Evolutionary conservation across 2,113 vertebrate genomes (phyloP).

Genomic region (Heterochromis multidens): DNA sequence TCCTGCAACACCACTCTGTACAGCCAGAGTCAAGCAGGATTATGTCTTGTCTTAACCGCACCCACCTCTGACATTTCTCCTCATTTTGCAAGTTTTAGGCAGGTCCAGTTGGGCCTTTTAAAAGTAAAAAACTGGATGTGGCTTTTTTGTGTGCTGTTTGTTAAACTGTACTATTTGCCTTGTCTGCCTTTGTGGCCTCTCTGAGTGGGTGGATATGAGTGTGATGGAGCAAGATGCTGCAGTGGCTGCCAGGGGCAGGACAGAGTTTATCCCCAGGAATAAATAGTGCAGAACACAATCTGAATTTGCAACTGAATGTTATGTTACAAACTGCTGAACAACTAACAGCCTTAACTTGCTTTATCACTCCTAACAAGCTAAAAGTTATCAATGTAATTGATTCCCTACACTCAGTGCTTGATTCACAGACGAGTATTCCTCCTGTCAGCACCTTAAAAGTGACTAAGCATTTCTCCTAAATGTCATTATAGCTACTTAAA

Average conservation of each 20-base stretch:
- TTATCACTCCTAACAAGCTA: constrained; percentile 8
- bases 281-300: constrained; percentile 21
- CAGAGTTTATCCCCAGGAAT: constrained; percentile 13
- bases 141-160: constrained; percentile 5
- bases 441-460: background rate
- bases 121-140: background rate
- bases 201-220: constrained; percentile 46
- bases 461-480: constrained; percentile 15
- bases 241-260: constrained; percentile 40
- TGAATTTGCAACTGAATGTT: constrained; percentile 5
- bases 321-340: background rate
- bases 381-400: background rate
- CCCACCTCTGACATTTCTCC: background rate
- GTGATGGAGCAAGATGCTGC: constrained; percentile 33
- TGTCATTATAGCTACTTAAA: background rate
- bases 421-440: background rate
- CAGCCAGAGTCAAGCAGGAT: background rate
- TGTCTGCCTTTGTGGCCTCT: constrained; percentile 37
- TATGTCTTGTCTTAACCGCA: background rate
- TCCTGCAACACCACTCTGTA: background rate
- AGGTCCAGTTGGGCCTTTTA: background rate
- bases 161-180: constrained; percentile 40
- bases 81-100: constrained; percentile 8
- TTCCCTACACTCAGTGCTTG: background rate
- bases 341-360: background rate